Evolutionary conservation across 2,888 invertebrate genomes (phyloP).

Genomic region (Crematogaster levior): DNA sequence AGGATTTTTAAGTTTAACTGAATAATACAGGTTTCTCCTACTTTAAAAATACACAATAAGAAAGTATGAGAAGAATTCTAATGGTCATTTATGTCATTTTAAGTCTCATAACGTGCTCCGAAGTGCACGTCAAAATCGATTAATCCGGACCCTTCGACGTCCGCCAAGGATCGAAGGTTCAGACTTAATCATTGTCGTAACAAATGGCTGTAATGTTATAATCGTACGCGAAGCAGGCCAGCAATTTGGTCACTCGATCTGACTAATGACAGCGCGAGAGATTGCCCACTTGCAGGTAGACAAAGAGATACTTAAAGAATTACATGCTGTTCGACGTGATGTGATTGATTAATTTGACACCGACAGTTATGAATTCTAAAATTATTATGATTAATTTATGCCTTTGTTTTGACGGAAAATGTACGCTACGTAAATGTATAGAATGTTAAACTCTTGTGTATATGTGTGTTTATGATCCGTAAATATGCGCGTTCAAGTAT

Average conservation of each 20-base stretch:
- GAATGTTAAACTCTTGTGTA: neutral
- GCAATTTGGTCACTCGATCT: slow-evolving; percentile 66
- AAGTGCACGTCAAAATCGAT: slow-evolving; percentile 21
- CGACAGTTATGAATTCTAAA: neutral
- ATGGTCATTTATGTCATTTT: neutral
- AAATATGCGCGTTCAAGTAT: neutral
- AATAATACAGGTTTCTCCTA: neutral
- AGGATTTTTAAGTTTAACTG: neutral
- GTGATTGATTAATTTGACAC: slow-evolving; percentile 45
- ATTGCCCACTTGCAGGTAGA: slow-evolving; percentile 25
- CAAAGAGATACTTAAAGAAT: slow-evolving; percentile 21
- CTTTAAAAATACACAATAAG: neutral
- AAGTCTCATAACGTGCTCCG: neutral
- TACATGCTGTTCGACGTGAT: neutral
- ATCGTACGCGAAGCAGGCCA: slow-evolving; percentile 67
- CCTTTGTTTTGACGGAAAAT: neutral
- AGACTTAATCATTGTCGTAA: slow-evolving; percentile 74
- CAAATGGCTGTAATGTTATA: slow-evolving; percentile 74
- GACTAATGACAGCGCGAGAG: slow-evolving; percentile 45
- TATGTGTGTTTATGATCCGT: too few relatives aligned
- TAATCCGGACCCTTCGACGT: slow-evolving; percentile 28
- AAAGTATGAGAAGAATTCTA: neutral
- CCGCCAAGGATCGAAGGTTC: slow-evolving; percentile 64
- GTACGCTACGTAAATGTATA: neutral
- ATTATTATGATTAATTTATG: neutral